Conservation (phyloP, 2,113 vertebrate species). For the Pachycephala philippinensis region DNA sequence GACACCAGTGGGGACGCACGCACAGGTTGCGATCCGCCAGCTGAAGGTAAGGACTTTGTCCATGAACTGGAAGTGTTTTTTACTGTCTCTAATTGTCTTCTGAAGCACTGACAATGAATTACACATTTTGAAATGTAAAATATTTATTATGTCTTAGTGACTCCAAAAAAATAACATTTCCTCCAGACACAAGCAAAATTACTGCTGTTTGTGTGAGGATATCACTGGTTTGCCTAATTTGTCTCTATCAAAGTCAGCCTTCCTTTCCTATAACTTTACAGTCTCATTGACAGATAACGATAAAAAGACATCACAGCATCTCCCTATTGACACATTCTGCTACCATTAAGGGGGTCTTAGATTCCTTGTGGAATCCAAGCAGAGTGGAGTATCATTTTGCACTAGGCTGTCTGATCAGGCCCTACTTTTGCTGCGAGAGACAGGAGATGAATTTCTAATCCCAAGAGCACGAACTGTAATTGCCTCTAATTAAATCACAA, state of each 20-base stretch:
- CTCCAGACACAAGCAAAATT: background rate
- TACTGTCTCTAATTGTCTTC: background rate
- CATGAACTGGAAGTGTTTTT: background rate
- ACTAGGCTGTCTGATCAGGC: background rate
- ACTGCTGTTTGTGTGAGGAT: background rate
- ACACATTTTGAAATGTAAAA: background rate
- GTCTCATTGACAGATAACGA: background rate
- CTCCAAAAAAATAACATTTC: background rate
- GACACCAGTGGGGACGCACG: conserved; percentile 66
- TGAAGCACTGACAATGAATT: background rate
- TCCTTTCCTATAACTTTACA: background rate
- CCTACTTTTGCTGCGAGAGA: background rate
- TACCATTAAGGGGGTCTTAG: background rate
- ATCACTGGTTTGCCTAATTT: background rate
- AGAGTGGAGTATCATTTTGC: fast-evolving
- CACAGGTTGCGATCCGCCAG: conserved; percentile 65
- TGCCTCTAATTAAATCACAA: background rate
- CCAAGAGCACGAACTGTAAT: background rate
- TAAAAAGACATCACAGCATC: background rate
- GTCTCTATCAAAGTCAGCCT: background rate
- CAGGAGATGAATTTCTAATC: background rate
- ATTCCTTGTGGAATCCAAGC: background rate
- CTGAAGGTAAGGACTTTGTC: conserved; percentile 67
- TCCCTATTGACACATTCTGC: background rate
- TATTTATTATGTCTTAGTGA: background rate